These are phyloP conservation scores for Eretmocerus hayati DNA, from an alignment of 2,888 invertebrate genomes.

Conservation along the genomic window DNA sequence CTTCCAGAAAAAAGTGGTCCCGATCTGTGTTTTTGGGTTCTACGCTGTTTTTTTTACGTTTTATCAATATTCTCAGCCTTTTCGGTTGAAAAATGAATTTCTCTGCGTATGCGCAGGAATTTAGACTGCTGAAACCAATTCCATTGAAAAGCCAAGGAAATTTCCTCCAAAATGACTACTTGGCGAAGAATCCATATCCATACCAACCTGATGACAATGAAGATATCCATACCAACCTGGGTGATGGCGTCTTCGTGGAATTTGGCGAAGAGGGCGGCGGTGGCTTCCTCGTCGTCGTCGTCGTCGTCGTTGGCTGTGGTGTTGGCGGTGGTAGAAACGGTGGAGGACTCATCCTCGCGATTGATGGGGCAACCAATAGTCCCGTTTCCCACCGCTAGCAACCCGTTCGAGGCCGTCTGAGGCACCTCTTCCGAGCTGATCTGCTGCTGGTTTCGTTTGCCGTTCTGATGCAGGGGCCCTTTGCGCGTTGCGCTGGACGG, in stretches of 20 bases:
- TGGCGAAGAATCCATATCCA: no score
- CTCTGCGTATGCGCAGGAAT: no score
- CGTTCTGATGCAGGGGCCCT: background rate
- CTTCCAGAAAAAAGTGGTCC: no score
- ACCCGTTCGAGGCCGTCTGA: constrained; percentile 24
- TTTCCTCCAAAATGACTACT: no score
- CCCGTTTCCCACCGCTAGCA: background rate
- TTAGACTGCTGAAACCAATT: no score
- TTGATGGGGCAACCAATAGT: constrained; percentile 32
- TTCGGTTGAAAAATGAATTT: no score
- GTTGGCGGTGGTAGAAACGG: background rate
- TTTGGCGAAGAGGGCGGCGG: constrained; percentile 59
- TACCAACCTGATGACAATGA: no score
- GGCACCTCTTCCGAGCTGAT: constrained; percentile 48
- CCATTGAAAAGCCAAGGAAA: no score
- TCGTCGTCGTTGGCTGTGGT: constrained; percentile 49
- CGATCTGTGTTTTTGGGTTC: no score
- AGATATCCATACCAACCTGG: constrained; percentile 49
- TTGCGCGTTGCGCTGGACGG: constrained; percentile 6
- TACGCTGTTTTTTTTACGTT: no score
- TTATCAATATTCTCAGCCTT: no score
- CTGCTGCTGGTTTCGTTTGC: constrained; percentile 25
- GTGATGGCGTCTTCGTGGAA: constrained; percentile 71
- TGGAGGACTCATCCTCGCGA: background rate
- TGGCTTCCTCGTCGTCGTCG: constrained; percentile 50